Evolutionary conservation across 1,140 invertebrate genomes (phyloP), one percentile per base, ranked within the genome.

Genomic region (Hycleus phaleratus): DNA sequence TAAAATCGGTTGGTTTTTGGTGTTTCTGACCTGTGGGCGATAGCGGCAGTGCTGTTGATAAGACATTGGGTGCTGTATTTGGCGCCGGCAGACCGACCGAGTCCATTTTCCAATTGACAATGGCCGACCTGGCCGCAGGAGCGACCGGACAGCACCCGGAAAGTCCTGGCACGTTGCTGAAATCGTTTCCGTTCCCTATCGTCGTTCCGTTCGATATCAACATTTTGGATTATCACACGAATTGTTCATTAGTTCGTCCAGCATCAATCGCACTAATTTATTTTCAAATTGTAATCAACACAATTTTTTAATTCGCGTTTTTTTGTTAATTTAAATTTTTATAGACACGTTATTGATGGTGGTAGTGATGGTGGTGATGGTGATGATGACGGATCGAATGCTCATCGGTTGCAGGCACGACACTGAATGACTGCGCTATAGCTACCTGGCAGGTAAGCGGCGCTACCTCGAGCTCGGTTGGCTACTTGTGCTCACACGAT

Each of bases 61-160:
- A 46, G 11, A 70, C 68, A 43, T 56, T 70, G 43, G 70, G 69
- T 12, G 70, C 71, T 6, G 71, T 68, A 56, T 70, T 71, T 6
- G 71, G 68, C 8, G 67, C 61, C 10, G 70, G 63, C 46, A 71
- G 53, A 11, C 72, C 72, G 54, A 73, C 71, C 44, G 72, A 63
- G 48, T 74, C 72, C 72, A 74, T 74, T 54, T 74, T 74, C 72
- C 72, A 74, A 52, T 73, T 74, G 55, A 73, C 67, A 55, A 73
- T 68, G 11, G 68, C 64, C 10, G 66, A 66, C 18, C 68, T 54
- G 3, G 62, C 54, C 7, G 71, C 49, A 18, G 70, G 69, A 38
- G 69, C 59, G 12, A 68, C 67, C 24, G 71, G 70, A 66, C 70
- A 74, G 52, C 72, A 73, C 26, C 70, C 71, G 12, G 72, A 69